Base-by-base conservation (phyloP, 2,888 invertebrate species). In the Drosophila imparisetae region DNA sequence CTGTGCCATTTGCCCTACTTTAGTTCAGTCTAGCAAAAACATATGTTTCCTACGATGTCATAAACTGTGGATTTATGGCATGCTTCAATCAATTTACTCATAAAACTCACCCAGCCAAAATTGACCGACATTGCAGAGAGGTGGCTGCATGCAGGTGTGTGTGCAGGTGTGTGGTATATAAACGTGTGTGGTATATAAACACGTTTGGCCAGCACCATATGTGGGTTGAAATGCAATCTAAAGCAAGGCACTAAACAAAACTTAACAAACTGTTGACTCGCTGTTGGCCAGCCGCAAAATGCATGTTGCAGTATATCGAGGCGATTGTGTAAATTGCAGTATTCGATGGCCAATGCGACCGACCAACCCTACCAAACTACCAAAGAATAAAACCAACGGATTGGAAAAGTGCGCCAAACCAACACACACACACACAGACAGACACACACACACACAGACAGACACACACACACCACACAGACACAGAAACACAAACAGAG, bases 311-410 rank as follows among this genome's bases (percentile, higher is more conserved):
- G 92, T 0, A 98, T 24, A 24, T 45, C 97, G 2, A 98, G 95
- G 75, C 98, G 94, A 92, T 96, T 96, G 84, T 98, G 98, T 45
- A 98, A 93, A 91, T 96, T 97, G 82, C 97, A 97, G 91, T 96
- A 96, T 92, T 98, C 98, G 4, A 98, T 96, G 0, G 97, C 97
- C 4, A 97, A 96, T 0, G 98, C 97, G 62, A 98, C 96, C 91
- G 97, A 52, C 42, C 95, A 77, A 53, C 61, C 52, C 52, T 53
- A 40, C 52, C 66, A 98, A 94, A 29, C 98, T 97, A 0, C 97
- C 97, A 92, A 96, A 94, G 91, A 96, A 96, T 96, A 96, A 96
- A 95, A 96, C 95, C 90, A 96, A 95, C 0, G 96, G 96, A 85
- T 95, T 95, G 92, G 96, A 96, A 89, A 96, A 95, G 91, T 96